Base-by-base conservation (phyloP, 2,888 invertebrate species). In the Saturnia pavonia region DNA sequence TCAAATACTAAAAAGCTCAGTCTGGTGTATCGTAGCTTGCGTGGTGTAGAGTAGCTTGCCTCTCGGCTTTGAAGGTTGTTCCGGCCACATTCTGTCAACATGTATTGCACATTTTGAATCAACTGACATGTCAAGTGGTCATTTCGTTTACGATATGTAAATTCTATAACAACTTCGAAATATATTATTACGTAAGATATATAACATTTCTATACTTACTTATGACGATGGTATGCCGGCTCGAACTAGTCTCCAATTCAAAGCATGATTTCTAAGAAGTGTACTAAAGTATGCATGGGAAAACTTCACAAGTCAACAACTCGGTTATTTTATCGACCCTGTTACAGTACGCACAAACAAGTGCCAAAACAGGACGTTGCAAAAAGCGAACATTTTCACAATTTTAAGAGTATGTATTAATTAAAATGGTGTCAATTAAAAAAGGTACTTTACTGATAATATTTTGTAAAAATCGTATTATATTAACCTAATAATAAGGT, bases 221-320 rank as follows among this genome's bases (percentile, higher is more conserved):
- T 42, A 67, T 57, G 60, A 57, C 45, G 54, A 65, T 48, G 22
- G 48, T 48, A 69, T 48, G 65, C 34, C 40, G n/a, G 25, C 57
- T 40, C 65, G 40, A 68, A 67, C 67, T 71, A 70, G 68, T 72
- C 67, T 51, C 70, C 68, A 72, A 70, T 69, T 73, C 68, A 70
- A 72, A 72, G 69, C 69, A 51, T 67, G 51, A 43, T n/a, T 73
- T 72, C 72, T 69, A 65, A 74, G 72, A 71, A 73, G 42, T 66
- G 16, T 40, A 67, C 57, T 69, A 34, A 22, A 72, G 72, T 57
- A 60, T 40, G 70, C 70, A 71, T 71, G 71, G 66, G 72, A 73
- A 70, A 65, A 70, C 71, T 25, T 63, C 57, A 67, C 60, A 40
- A 45, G 57, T 43, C 72, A 72, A 60, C 57, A 60, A 25, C 25